Percentiles rank a stretch among this genome's conserved stretches.
phyloP scores from a whole-genome alignment of 2,113 vertebrate genomes.

The Thunnus maccoyii region DNA sequence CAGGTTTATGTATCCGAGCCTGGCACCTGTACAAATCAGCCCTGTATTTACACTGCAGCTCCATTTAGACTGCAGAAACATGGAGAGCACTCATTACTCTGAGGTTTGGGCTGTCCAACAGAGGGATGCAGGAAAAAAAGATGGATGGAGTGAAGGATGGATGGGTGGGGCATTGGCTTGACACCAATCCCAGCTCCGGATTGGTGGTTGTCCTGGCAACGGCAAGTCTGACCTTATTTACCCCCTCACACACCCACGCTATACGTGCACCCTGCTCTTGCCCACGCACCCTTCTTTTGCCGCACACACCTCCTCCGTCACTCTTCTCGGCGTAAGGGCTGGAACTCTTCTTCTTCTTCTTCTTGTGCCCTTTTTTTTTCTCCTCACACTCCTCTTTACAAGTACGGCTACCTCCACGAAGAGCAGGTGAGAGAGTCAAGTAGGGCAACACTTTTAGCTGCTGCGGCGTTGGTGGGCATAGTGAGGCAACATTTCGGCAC shows the following conservation, averaged over 20 bases:
- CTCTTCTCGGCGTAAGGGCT: constrained; percentile 28
- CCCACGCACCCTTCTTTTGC: constrained; percentile 24
- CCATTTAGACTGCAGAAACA: constrained; percentile 76
- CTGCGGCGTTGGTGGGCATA: constrained; percentile 4
- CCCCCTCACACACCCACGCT: constrained; percentile 53
- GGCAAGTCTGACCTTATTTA: constrained; percentile 81
- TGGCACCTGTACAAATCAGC: constrained; percentile 74
- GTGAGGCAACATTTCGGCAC: constrained; percentile 21
- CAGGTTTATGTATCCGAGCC: constrained; percentile 53
- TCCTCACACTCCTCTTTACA: not conserved
- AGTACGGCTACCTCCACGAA: constrained; percentile 19
- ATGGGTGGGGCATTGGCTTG: constrained; percentile 73
- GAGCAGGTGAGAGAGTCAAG: constrained; percentile 43
- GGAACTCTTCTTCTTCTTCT: constrained; percentile 26
- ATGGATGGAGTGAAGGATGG: constrained; percentile 45
- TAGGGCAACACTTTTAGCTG: constrained; percentile 3
- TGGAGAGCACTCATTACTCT: constrained; percentile 83
- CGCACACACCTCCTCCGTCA: constrained; percentile 27
- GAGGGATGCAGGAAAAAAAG: constrained; percentile 55
- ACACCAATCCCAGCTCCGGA: constrained; percentile 68
- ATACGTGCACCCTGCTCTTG: constrained; percentile 27
- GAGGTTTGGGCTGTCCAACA: constrained; percentile 77
- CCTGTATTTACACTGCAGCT: constrained; percentile 76
- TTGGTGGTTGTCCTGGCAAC: constrained; percentile 81
- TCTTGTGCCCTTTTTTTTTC: not conserved